phyloP scores from a whole-genome alignment of 2,888 invertebrate species.

The Pyralis farinalis region DNA sequence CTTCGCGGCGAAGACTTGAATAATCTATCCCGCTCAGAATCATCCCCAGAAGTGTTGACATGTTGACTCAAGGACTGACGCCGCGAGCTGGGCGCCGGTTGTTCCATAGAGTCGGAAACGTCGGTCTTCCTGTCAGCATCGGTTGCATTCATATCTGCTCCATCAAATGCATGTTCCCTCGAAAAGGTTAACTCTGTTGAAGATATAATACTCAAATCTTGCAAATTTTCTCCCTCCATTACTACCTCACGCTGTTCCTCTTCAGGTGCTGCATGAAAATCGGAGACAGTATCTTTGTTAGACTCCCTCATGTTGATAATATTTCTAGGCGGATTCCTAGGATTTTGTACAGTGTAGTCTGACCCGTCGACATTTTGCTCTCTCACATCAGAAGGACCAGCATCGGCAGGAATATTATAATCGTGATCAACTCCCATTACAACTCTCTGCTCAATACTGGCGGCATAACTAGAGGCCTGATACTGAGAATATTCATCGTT shows the following conservation, averaged over 20 bases:
- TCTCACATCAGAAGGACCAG: slow-evolving; percentile 51
- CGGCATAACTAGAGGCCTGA: slow-evolving; percentile 50
- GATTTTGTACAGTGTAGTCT: slow-evolving; percentile 56
- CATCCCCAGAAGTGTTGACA: slow-evolving; percentile 62
- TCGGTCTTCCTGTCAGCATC: slow-evolving; percentile 52
- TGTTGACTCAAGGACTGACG: slow-evolving; percentile 54
- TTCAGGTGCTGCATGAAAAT: slow-evolving; percentile 42
- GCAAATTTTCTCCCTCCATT: slow-evolving; percentile 82
- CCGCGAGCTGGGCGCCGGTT: slow-evolving; percentile 42
- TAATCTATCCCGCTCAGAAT: slow-evolving; percentile 63
- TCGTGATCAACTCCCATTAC: slow-evolving; percentile 80
- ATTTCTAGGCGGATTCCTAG: slow-evolving; percentile 43
- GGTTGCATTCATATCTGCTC: slow-evolving; percentile 53
- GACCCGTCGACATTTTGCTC: slow-evolving; percentile 71
- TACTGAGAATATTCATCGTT: slow-evolving; percentile 65
- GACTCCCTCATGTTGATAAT: slow-evolving; percentile 34
- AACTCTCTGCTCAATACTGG: slow-evolving; percentile 67
- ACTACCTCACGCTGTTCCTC: slow-evolving; percentile 76
- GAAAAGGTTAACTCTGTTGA: slow-evolving; percentile 53
- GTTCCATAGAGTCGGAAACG: slow-evolving; percentile 48
- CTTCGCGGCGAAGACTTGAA: slow-evolving; percentile 58
- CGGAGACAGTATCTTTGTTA: slow-evolving; percentile 36
- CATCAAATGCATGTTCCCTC: slow-evolving; percentile 75
- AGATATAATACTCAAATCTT: slow-evolving; percentile 60
- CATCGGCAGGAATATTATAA: slow-evolving; percentile 43